Percentiles rank a stretch among this genome's conserved stretches.
phyloP scores from a whole-genome alignment of 2,888 invertebrate genomes.

The Cantharis lateralis region DNA sequence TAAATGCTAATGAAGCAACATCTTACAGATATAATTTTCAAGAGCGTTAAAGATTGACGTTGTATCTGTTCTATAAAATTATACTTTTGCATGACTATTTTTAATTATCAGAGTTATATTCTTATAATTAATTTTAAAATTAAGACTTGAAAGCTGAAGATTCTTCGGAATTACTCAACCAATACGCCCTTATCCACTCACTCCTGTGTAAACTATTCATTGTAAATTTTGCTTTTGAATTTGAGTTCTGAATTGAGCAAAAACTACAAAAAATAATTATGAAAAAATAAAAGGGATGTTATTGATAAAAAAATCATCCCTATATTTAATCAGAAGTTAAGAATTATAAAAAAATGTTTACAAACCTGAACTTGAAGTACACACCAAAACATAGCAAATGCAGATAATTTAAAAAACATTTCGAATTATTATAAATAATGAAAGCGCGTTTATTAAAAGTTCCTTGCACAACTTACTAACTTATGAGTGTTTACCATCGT shows the following conservation, averaged over 20 bases:
- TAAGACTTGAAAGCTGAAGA: too few relatives aligned
- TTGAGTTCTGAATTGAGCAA: neutral
- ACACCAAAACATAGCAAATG: neutral
- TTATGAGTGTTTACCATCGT: constrained; percentile 15
- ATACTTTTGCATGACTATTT: neutral
- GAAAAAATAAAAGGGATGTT: neutral
- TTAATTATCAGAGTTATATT: too few relatives aligned
- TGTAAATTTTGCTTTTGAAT: neutral
- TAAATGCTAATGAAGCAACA: neutral
- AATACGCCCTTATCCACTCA: too few relatives aligned
- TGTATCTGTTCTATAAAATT: neutral
- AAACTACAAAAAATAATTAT: too few relatives aligned
- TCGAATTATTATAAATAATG: neutral
- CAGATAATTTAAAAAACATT: neutral
- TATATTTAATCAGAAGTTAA: neutral
- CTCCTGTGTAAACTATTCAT: too few relatives aligned
- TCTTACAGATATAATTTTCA: too few relatives aligned
- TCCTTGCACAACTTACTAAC: constrained; percentile 24
- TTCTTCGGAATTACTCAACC: too few relatives aligned
- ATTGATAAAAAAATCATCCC: neutral
- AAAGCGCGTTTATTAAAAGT: neutral
- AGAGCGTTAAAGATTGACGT: neutral
- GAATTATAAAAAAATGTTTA: neutral
- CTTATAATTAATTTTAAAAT: too few relatives aligned
- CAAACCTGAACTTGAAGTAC: neutral